Evolutionary conservation across 2,888 invertebrate species (phyloP), one percentile per base, ranked within the genome.

Genomic region (Pterostichus madidus): DNA sequence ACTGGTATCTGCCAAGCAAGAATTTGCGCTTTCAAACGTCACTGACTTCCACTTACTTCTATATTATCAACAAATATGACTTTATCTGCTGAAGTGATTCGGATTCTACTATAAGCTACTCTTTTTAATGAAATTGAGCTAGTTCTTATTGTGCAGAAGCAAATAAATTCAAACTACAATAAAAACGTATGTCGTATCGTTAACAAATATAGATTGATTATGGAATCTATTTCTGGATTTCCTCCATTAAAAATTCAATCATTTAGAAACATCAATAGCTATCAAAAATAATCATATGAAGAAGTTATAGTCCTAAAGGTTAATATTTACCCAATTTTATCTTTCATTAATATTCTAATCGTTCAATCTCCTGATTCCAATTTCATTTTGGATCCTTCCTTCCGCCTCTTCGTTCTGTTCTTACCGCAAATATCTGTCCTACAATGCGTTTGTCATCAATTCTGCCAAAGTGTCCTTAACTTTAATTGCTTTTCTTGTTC

Each of bases 401-500:
- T 73, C 46, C 46, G 10, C 17, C 31, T 46, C 35, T 24, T 64
- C 13, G 13, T 35, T 31, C 64, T 64, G 15, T 17, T 39, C 39
- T 39, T 39, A 24, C 59, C 59, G 59, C 59, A 59, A 31, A 59
- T 35, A 59, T 73, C 49, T 17, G 44, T 31, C 24, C 44, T 32
- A 52, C 11, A 32, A 31, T 76, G 76, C 53, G n/a, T 76, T 32
- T 76, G 52, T 76, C 76, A 53, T 76, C 52, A 52, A 24, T 76
- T 52, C 53, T 52, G n/a, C n/a, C 31, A 76, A 68, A 76, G 53
- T 76, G 76, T 76, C 53, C 53, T 76, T 15, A 76, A 76, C 24
- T 76, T 76, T 76, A 76, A 76, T 76, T 76, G 76, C 76, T 76
- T 32, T 76, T 76, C 31, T 52, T 59, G 59, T 59, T 31, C 44